These are phyloP conservation scores for Amphipyra berbera DNA, from an alignment of 2,888 invertebrate genomes.

Conservation along the genomic window DNA sequence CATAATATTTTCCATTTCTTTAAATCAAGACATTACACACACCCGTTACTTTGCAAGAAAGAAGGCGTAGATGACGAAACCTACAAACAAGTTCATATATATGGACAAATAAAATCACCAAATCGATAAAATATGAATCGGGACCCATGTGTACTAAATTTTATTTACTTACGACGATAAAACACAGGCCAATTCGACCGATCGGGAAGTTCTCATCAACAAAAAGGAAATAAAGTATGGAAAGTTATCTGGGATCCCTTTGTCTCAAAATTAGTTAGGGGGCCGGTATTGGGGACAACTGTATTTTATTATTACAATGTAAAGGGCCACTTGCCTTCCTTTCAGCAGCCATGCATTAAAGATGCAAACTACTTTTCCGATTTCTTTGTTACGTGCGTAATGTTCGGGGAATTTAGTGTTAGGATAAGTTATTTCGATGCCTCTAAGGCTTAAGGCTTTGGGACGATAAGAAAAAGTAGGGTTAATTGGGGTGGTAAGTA, in stretches of 20 bases:
- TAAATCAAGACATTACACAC: neutral
- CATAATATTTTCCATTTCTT: neutral
- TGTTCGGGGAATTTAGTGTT: neutral
- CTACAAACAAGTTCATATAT: slow-evolving; percentile 4
- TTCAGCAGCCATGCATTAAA: slow-evolving; percentile 21
- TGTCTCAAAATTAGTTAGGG: slow-evolving; percentile 53
- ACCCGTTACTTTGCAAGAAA: neutral
- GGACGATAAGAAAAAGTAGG: too few species aligned
- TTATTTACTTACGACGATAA: slow-evolving; percentile 56
- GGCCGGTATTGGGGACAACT: slow-evolving; percentile 33
- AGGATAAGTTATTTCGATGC: too few species aligned
- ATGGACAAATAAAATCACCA: slow-evolving; percentile 37
- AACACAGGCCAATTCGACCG: slow-evolving; percentile 49
- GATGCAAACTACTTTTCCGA: slow-evolving; percentile 11
- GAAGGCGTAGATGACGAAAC: slow-evolving; percentile 2
- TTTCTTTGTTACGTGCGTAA: neutral
- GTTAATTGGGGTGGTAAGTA: too few species aligned
- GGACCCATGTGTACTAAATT: slow-evolving; percentile 50
- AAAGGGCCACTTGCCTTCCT: slow-evolving; percentile 6
- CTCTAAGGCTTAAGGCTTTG: too few species aligned
- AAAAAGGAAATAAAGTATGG: slow-evolving; percentile 55
- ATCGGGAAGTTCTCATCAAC: slow-evolving; percentile 55
- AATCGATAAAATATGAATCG: slow-evolving; percentile 53
- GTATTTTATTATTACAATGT: slow-evolving; percentile 49
- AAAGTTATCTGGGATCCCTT: slow-evolving; percentile 54